Percentiles rank a stretch among this genome's conserved stretches.
phyloP scores from a whole-genome alignment of 2,797 vertebrate genomes.

The Lerista edwardsae region DNA sequence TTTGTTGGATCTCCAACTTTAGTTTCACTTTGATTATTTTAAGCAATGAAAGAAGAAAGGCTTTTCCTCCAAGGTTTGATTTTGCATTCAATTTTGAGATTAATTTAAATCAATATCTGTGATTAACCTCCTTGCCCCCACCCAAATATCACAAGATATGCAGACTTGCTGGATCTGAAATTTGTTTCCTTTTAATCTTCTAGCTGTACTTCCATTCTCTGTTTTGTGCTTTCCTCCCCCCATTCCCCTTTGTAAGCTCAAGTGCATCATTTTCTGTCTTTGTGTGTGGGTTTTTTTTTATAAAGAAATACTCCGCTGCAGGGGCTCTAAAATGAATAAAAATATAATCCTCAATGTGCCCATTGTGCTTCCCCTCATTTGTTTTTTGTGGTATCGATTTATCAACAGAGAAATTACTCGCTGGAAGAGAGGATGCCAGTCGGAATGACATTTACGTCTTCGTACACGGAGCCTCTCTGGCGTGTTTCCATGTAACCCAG shows the following conservation, averaged over 20 bases:
- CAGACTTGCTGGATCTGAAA: background rate
- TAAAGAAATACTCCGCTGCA: conserved; percentile 75
- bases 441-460: conserved; percentile 85
- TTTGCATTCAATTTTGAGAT: conserved; percentile 9
- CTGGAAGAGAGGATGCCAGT: conserved; percentile 80
- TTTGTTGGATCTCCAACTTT: background rate
- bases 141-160: background rate
- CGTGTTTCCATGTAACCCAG: conserved; percentile 81
- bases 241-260: conserved; percentile 49
- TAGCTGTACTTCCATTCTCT: background rate
- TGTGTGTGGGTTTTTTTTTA: background rate
- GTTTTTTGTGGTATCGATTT: conserved; percentile 81
- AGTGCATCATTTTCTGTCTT: conserved; percentile 79
- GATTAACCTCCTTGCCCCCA: background rate
- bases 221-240: background rate
- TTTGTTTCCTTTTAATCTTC: background rate
- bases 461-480: conserved; percentile 79
- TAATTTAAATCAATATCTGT: conserved; percentile 11
- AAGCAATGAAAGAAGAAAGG: background rate
- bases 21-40: background rate
- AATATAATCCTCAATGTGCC: conserved; percentile 76
- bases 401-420: conserved; percentile 81
- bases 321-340: conserved; percentile 81
- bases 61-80: background rate
- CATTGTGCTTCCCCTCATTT: conserved; percentile 79